Evolutionary conservation across 2,888 invertebrate species (phyloP).

Genomic region (Mythimna lalbum): DNA sequence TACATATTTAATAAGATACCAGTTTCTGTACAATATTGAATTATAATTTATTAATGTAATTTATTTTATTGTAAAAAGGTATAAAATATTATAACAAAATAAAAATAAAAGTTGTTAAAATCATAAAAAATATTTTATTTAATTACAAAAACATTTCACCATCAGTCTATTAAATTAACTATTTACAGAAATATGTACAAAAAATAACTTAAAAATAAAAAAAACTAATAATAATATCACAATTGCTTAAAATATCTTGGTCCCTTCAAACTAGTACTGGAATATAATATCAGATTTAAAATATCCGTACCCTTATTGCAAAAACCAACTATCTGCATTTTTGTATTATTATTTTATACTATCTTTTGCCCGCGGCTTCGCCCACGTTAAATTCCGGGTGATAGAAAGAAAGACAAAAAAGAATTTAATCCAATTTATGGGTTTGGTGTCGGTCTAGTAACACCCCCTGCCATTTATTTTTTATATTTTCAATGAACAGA

Average conservation of each 20-base stretch:
- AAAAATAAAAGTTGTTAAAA: slow-evolving; percentile 23
- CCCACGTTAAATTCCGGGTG: too few species aligned
- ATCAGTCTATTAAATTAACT: slow-evolving; percentile 70
- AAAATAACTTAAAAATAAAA: slow-evolving; percentile 36
- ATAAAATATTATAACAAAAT: background rate
- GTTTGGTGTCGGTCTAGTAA: too few species aligned
- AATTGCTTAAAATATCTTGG: slow-evolving; percentile 36
- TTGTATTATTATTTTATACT: too few species aligned
- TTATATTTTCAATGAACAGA: too few species aligned
- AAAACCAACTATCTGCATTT: too few species aligned
- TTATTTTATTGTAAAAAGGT: slow-evolving; percentile 39
- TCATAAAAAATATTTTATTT: slow-evolving; percentile 57
- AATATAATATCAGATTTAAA: background rate
- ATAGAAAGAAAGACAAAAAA: too few species aligned
- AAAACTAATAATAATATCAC: slow-evolving; percentile 56
- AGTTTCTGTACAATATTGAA: slow-evolving; percentile 40
- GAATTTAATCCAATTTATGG: too few species aligned
- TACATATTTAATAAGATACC: slow-evolving; percentile 36
- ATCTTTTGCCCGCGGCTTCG: too few species aligned
- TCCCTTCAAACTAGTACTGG: slow-evolving; percentile 2
- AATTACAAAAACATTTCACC: slow-evolving; percentile 67
- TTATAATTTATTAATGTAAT: slow-evolving; percentile 13
- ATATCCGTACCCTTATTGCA: too few species aligned
- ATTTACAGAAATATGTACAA: slow-evolving; percentile 66
- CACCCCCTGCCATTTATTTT: too few species aligned